Evolutionary conservation across 1,140 invertebrate species (phyloP).

Genomic region (Eumaeus atala): DNA sequence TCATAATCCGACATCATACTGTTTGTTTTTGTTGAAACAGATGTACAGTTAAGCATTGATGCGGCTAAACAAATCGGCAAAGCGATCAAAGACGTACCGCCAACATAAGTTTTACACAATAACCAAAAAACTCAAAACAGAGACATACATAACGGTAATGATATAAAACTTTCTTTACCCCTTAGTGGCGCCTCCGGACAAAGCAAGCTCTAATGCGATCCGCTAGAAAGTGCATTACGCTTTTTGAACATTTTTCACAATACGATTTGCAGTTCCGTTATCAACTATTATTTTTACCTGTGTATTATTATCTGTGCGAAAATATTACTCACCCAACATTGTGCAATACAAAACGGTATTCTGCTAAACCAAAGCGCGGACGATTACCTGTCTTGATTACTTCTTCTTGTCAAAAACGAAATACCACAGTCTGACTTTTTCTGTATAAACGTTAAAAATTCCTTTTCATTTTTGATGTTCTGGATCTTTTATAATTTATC

Average conservation of each 20-base stretch:
- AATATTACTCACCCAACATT: background rate
- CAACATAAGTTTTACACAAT: constrained; percentile 3
- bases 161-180: constrained; percentile 9
- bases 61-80: background rate
- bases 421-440: too few relatives aligned
- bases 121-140: background rate
- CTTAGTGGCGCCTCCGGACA: constrained; percentile 1
- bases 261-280: constrained; percentile 5
- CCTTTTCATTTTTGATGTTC: too few relatives aligned
- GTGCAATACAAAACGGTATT: background rate
- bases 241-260: constrained; percentile 4
- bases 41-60: constrained; percentile 6
- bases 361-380: background rate
- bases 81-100: background rate
- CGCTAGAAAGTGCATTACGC: background rate
- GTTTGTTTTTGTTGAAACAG: background rate
- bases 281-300: background rate
- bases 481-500: too few relatives aligned
- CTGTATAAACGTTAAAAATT: too few relatives aligned
- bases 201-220: constrained; percentile 1
- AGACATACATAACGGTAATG: background rate
- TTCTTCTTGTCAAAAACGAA: background rate
- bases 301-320: background rate
- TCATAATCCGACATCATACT: background rate
- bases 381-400: background rate